A percentile compares a stretch with the other conserved stretches of the same genome.
These are phyloP conservation scores for Mythimna loreyi DNA, from an alignment of 2,888 invertebrate genomes.

Conservation along the genomic window DNA sequence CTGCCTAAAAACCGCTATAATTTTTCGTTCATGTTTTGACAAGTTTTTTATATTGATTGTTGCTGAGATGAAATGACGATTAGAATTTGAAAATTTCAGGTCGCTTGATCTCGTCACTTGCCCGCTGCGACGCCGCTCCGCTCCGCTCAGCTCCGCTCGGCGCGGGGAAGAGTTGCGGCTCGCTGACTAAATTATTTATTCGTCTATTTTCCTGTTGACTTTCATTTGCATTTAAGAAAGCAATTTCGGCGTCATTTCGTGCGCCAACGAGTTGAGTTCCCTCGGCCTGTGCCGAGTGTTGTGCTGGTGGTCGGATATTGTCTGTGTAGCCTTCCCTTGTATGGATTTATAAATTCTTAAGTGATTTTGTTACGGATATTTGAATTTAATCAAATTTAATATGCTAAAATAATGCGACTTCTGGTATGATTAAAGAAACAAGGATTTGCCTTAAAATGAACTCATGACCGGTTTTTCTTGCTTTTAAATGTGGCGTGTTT, in stretches of 20 bases:
- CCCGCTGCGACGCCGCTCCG: conserved; percentile 14
- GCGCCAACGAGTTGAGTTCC: conserved; percentile 57
- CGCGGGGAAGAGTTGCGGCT: conserved; percentile 71
- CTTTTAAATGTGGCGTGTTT: no score
- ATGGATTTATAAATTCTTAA: no score
- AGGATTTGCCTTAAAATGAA: no score
- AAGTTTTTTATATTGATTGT: no score
- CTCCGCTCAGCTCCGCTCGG: conserved; percentile 16
- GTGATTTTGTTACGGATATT: neutral
- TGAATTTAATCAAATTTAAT: no score
- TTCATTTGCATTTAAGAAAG: conserved; percentile 82
- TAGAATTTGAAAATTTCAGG: no score
- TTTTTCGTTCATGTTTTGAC: no score
- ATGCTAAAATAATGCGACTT: neutral
- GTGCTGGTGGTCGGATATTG: conserved; percentile 11
- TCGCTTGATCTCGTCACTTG: neutral
- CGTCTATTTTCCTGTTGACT: conserved; percentile 78
- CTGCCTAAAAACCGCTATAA: no score
- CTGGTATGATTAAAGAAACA: neutral
- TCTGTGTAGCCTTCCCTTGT: conserved; percentile 12
- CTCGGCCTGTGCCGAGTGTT: neutral
- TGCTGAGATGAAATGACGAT: no score
- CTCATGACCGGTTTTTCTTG: neutral
- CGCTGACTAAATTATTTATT: conserved; percentile 76
- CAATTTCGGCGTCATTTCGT: conserved; percentile 73